phyloP scores from a whole-genome alignment of 2,797 vertebrate genomes.

The Karalla daura region DNA sequence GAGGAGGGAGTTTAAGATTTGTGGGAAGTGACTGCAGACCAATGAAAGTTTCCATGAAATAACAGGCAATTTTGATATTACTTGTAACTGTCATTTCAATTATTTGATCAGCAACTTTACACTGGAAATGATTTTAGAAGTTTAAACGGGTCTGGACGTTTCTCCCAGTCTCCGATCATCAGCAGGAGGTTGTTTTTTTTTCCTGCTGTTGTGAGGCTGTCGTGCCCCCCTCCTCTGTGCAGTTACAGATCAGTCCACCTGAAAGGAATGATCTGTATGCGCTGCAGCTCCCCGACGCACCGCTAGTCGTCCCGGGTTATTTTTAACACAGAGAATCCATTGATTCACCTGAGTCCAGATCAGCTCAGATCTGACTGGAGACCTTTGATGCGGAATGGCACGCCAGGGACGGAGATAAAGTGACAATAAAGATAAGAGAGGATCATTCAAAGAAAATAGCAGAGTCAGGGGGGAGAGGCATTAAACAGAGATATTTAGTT shows the following conservation, averaged over 20 bases:
- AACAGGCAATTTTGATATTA: neutral
- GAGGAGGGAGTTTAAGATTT: conserved; percentile 41
- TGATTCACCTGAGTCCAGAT: conserved; percentile 58
- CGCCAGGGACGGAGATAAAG: neutral
- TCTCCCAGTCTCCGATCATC: neutral
- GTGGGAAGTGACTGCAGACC: neutral
- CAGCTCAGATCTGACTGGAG: neutral
- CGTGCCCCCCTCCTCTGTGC: neutral
- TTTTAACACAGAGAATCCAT: conserved; percentile 65
- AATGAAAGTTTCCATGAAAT: neutral
- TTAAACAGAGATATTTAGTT: too few species aligned
- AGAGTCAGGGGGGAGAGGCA: too few species aligned
- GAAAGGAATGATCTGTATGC: conserved; percentile 40
- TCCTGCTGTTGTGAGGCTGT: neutral
- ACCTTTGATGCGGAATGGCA: neutral
- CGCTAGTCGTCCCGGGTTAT: conserved; percentile 46
- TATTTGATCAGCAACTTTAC: neutral
- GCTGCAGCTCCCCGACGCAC: conserved; percentile 48
- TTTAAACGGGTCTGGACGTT: neutral
- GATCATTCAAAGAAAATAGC: neutral
- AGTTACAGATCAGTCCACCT: neutral
- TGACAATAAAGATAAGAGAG: neutral
- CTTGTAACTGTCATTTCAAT: too few species aligned
- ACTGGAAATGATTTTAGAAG: neutral
- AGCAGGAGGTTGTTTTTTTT: neutral